Percentiles rank a stretch among this genome's conserved stretches.
Evolutionary conservation across 2,113 vertebrate species (phyloP).

Genomic region (Eptesicus fuscus): DNA sequence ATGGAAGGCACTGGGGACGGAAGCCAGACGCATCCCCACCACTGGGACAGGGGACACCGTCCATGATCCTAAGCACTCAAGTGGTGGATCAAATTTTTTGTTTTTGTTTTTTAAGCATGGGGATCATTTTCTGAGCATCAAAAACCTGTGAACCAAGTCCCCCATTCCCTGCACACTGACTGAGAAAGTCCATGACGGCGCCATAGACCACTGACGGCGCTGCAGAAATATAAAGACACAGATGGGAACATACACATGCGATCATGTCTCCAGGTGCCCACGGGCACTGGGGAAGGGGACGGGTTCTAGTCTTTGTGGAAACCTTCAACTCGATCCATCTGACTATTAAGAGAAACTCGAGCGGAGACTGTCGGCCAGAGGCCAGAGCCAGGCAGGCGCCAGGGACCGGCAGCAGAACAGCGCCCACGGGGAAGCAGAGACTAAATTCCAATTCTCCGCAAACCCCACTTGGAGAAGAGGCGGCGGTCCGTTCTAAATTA

Average conservation of each 20-base stretch:
- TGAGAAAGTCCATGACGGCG: neutral
- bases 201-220: accelerated
- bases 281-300: neutral
- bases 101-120: neutral
- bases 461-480: accelerated
- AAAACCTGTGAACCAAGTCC: neutral
- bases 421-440: neutral
- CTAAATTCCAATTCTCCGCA: neutral
- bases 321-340: no score
- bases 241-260: accelerated
- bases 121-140: neutral
- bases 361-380: no score
- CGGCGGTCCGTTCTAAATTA: accelerated
- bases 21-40: neutral
- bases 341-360: no score
- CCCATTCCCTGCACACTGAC: neutral
- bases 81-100: neutral
- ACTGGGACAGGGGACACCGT: neutral
- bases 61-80: neutral
- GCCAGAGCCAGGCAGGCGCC: neutral
- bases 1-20: neutral
- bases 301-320: no score
- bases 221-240: accelerated
- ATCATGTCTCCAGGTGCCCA: neutral
- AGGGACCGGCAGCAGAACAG: accelerated